Base-by-base conservation (phyloP, 2,113 vertebrate genomes). In the Amphilophus citrinellus region DNA sequence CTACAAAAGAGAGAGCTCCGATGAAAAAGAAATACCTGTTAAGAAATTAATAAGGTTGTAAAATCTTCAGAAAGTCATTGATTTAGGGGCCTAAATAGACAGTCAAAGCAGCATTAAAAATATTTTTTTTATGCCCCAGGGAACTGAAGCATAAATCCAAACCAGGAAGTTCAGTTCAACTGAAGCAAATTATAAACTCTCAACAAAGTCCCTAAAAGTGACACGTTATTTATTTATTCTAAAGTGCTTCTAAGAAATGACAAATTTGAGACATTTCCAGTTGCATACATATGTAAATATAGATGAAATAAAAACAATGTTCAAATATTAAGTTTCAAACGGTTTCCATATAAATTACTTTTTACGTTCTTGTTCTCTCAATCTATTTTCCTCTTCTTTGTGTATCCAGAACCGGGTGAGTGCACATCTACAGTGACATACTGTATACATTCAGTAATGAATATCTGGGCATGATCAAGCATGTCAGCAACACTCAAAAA, bases 71-170 rank as follows among this genome's bases (percentile, higher is more conserved):
- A 44, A 39, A 39, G 50, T 78, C 37, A 66, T 56, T 32, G 27
- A 81, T 79, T 75, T 78, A 75, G 30, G 27, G 3, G 32, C 30
- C 24, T 61, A 20, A 79, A 80, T 61, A 79, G 30, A 66, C 77
- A 66, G 13, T 37, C 15, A 81, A 57, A 79, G 32, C 62, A 27
- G 24, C 58, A 20, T 42, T 56, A 75, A 17, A 76, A 32, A 27
- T 27, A 27, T 56, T 30, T 20, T 10, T 42, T 42, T 20, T 15
- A 57, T 22, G 63, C 5, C 66, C 17, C 2, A 73, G 39, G 42
- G 13, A 73, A 61, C 13, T n/a, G 10, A 58, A 65, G 44, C 44
- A 27, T 68, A 14, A 85, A 71, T 59, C 44, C 37, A 44, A 56
- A 75, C 56, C n/a, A 63, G 37, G 56, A 78, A 84, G 22, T 39